Percentiles rank a stretch among this genome's conserved stretches.
These are phyloP conservation scores for Drosophila kepulauana DNA, from an alignment of 1,140 invertebrate species.

Conservation along the genomic window DNA sequence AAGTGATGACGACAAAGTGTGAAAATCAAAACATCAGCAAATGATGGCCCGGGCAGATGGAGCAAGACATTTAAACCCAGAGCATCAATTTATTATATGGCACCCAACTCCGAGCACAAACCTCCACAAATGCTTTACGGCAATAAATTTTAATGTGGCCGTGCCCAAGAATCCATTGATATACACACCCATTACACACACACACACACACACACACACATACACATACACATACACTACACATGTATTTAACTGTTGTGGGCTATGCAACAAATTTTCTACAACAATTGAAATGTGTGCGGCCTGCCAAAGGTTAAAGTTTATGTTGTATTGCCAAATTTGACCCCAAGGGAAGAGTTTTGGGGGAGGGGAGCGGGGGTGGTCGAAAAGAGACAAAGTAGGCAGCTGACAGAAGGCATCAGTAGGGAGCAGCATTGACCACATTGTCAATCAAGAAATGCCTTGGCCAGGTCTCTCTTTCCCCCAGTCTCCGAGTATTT, in stretches of 20 bases:
- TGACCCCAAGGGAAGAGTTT: conserved; percentile 29
- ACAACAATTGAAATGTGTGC: conserved; percentile 67
- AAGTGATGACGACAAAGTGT: conserved; percentile 41
- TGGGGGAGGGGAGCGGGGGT: conserved; percentile 13
- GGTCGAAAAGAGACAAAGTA: conserved; percentile 12
- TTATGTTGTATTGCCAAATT: conserved; percentile 68
- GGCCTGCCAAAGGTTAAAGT: conserved; percentile 73
- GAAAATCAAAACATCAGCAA: conserved; percentile 36
- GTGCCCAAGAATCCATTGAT: conserved; percentile 41
- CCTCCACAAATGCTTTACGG: conserved; percentile 27
- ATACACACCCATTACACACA: conserved; percentile 18
- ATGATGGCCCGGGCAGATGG: conserved; percentile 21
- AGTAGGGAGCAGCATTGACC: conserved; percentile 35
- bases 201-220: conserved; percentile 9
- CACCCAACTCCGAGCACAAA: background rate
- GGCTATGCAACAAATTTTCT: conserved; percentile 38
- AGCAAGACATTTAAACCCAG: conserved; percentile 16
- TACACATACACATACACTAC: background rate
- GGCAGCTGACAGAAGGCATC: conserved; percentile 31
- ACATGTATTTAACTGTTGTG: conserved; percentile 12
- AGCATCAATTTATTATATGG: conserved; percentile 40
- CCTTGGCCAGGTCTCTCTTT: conserved; percentile 31
- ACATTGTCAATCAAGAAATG: conserved; percentile 75
- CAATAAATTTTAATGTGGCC: conserved; percentile 72
- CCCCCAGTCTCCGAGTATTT: conserved; percentile 50